phyloP scores from a whole-genome alignment of 2,888 invertebrate species.

The Tipula unca region DNA sequence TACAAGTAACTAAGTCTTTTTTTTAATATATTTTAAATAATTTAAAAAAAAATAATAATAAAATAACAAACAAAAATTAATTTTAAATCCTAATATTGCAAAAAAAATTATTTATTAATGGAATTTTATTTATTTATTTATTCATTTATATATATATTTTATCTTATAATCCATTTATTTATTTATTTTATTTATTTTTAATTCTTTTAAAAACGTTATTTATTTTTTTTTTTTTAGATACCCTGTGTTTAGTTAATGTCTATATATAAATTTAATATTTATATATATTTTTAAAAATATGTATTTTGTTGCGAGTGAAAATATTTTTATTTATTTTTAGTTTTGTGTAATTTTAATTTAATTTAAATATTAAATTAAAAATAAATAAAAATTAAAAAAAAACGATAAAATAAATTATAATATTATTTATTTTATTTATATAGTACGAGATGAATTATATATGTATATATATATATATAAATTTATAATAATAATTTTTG shows the following conservation, averaged over 20 bases:
- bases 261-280: not conserved
- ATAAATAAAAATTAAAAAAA: conserved; percentile 1
- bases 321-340: not conserved
- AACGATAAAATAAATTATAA: not conserved
- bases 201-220: not conserved
- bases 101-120: conserved; percentile 14
- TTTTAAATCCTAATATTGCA: not conserved
- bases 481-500: not conserved
- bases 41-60: not conserved
- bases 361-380: not conserved
- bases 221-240: not conserved
- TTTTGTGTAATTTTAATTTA: not conserved
- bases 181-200: conserved; percentile 14
- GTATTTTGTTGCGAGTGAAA: conserved; percentile 14
- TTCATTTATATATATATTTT: not conserved
- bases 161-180: not conserved
- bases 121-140: not conserved
- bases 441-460: not conserved
- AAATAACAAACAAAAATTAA: not conserved
- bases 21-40: not conserved
- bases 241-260: not conserved
- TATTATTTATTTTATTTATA: not conserved
- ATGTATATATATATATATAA: not conserved
- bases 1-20: conserved; percentile 9
- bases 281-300: not conserved